These are phyloP conservation scores for Melanocharis versteri DNA, from an alignment of 2,113 vertebrate genomes.

Conservation along the genomic window DNA sequence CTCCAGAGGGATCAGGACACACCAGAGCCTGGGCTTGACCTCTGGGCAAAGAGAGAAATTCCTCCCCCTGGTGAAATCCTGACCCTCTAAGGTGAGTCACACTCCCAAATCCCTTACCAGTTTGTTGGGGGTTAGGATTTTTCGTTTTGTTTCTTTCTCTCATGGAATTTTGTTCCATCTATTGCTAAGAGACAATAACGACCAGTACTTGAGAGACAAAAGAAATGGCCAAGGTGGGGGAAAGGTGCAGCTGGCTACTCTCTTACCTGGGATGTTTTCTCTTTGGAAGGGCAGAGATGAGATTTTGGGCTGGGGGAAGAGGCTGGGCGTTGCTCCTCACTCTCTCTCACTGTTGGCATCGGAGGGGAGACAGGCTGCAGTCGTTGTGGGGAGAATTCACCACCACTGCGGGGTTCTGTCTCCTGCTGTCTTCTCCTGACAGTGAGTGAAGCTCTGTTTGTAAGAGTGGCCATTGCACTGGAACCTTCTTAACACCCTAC, in stretches of 20 bases:
- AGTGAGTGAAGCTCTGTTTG: not conserved
- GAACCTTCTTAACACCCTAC: not conserved
- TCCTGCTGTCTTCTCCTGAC: not conserved
- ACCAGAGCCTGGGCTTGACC: not conserved
- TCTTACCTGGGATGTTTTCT: not conserved
- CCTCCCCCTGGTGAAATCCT: not conserved
- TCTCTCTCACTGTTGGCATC: rapidly evolving
- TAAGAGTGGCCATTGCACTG: rapidly evolving
- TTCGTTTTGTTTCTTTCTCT: not conserved
- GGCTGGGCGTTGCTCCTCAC: not conserved
- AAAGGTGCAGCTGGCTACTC: not conserved
- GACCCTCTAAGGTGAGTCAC: not conserved
- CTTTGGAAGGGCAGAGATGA: not conserved
- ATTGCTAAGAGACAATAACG: not conserved
- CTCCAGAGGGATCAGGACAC: not conserved
- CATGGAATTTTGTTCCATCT: not conserved
- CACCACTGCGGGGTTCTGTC: rapidly evolving
- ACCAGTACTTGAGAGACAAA: not conserved
- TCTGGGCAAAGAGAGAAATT: not conserved
- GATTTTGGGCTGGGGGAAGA: not conserved
- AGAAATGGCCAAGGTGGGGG: not conserved
- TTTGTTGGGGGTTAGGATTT: not conserved
- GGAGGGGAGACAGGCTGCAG: rapidly evolving
- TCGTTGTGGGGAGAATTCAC: not conserved
- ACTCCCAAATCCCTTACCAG: not conserved